A percentile compares a stretch with the other conserved stretches of the same genome.
Evolutionary conservation across 2,888 invertebrate genomes (phyloP).

Genomic region (Autographa pulchrina): DNA sequence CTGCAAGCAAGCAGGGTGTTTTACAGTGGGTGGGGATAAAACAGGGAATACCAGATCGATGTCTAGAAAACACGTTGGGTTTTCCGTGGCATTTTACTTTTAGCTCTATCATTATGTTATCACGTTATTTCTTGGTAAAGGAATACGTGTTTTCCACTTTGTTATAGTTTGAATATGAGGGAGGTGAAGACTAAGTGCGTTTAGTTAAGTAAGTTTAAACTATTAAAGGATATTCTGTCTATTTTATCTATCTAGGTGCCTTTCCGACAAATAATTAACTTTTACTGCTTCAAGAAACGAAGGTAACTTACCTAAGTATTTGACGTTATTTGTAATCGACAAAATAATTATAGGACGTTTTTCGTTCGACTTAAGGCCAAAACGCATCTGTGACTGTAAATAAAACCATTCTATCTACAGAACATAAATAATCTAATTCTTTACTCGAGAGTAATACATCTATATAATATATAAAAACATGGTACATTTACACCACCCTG

Average conservation of each 20-base stretch:
- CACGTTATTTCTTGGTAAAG: background rate
- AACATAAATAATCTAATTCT: background rate
- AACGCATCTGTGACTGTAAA: too few species aligned
- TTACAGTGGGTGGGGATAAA: slow-evolving; percentile 30
- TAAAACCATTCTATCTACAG: background rate
- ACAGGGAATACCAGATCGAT: slow-evolving; percentile 55
- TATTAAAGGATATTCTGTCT: too few species aligned
- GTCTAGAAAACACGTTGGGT: slow-evolving; percentile 33
- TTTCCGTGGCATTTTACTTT: slow-evolving; percentile 24
- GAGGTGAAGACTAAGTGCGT: too few species aligned
- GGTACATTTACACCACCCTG: slow-evolving; percentile 20
- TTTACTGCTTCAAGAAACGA: background rate
- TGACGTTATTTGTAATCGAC: background rate
- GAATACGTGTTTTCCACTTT: background rate
- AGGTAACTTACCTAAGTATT: background rate
- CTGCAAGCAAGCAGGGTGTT: slow-evolving; percentile 44
- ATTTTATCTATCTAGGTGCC: too few species aligned
- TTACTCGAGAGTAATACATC: background rate
- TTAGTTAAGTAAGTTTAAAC: too few species aligned
- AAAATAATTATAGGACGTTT: too few species aligned
- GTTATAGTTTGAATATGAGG: too few species aligned
- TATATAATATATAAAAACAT: slow-evolving; percentile 9
- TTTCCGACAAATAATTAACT: background rate
- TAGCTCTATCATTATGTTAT: slow-evolving; percentile 8
- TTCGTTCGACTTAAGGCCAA: too few species aligned